These are phyloP conservation scores for Butastur rufipennis DNA, from an alignment of 2,113 vertebrate genomes.

Conservation along the genomic window DNA sequence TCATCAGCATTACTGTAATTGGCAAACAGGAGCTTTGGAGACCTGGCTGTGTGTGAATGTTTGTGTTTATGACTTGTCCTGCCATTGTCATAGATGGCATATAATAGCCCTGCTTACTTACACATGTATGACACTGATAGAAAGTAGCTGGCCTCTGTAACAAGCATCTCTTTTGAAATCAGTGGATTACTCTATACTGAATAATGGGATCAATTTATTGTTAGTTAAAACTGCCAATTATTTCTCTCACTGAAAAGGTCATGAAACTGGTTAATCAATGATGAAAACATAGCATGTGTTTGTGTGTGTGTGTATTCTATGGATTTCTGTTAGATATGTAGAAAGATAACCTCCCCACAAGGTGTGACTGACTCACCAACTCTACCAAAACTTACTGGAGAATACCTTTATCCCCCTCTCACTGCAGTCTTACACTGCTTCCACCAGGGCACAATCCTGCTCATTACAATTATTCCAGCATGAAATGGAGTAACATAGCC, in stretches of 20 bases:
- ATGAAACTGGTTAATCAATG: slow-evolving; percentile 61
- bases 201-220: slow-evolving; percentile 73
- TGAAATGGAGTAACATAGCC: background rate
- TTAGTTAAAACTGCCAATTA: slow-evolving; percentile 73
- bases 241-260: slow-evolving; percentile 64
- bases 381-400: background rate
- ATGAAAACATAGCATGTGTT: background rate
- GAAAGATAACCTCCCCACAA: background rate
- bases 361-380: background rate
- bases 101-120: slow-evolving; percentile 45
- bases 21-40: slow-evolving; percentile 70
- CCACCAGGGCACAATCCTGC: background rate
- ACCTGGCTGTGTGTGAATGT: slow-evolving; percentile 60
- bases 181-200: slow-evolving; percentile 60
- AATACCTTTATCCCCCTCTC: background rate
- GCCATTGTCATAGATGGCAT: slow-evolving; percentile 43
- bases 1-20: slow-evolving; percentile 84
- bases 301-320: background rate
- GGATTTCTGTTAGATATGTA: background rate
- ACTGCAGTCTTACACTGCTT: background rate
- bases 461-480: background rate
- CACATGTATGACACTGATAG: slow-evolving; percentile 34
- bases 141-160: slow-evolving; percentile 56
- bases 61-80: slow-evolving; percentile 70
- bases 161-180: slow-evolving; percentile 57